Evolutionary conservation across 1,140 invertebrate species (phyloP), one percentile per base, ranked within the genome.

Genomic region (Lutraria rhynchaena): DNA sequence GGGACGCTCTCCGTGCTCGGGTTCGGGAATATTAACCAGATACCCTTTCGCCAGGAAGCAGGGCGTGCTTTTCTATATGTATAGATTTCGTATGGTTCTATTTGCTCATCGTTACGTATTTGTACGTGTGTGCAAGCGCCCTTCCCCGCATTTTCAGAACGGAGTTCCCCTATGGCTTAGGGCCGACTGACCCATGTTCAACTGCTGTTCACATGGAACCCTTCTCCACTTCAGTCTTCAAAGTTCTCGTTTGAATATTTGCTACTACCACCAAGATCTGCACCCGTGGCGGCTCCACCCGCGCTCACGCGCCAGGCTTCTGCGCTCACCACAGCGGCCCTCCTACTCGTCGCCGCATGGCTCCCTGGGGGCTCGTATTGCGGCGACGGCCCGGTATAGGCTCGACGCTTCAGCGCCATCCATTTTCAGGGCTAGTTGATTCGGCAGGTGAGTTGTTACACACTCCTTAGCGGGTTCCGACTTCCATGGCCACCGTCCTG

Each of bases 341-440:
- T 95, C 95, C 94, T 96, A 95, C 95, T 95, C 94, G 93, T 94
- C 93, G 94, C 91, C 82, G 93, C 93, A 90, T 94, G 92, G 92
- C 88, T 86, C 88, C 90, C 61, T 27, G 70, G 71, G 69, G 41
- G 81, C 81, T 76, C 70, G 78, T 83, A 90, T 89, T 92, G 84
- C 84, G 51, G 90, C 92, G 93, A 94, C 93, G 94, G 94, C 92
- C 85, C 92, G 92, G 94, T 95, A 95, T 95, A 94, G 94, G 95
- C 94, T 94, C 93, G 93, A 95, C 95, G 95, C 81, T 84, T 67
- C 71, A 87, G 80, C 86, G 86, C 86, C 86, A 87, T 87, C 95
- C 95, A 96, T 96, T 97, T 97, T 96, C 95, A 96, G 95, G 95
- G 95, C 95, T 96, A 95, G 95, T 95, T 95, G 94, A 94, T 96